Evolutionary conservation across 2,888 invertebrate species (phyloP).

Genomic region (Mesorhabditis spiculigera): DNA sequence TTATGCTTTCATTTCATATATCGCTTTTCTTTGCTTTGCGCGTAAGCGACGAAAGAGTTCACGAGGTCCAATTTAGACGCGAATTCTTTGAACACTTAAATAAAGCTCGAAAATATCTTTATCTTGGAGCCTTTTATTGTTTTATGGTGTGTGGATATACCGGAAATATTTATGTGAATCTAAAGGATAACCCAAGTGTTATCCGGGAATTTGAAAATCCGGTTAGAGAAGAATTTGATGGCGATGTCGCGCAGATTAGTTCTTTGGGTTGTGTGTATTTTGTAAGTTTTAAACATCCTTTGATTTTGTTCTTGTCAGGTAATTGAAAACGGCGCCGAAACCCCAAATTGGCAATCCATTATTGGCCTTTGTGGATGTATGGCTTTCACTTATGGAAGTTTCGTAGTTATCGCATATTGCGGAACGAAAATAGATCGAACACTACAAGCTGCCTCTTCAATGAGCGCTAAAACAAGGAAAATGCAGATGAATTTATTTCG

Average conservation of each 20-base stretch:
- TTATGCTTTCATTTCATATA: constrained; percentile 1
- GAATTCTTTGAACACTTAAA: background rate
- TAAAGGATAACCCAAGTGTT: background rate
- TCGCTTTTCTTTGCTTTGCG: background rate
- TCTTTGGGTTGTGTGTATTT: background rate
- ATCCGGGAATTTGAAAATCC: background rate
- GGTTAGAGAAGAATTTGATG: background rate
- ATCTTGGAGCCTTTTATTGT: background rate
- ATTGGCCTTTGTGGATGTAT: background rate
- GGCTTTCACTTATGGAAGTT: background rate
- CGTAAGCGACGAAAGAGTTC: background rate
- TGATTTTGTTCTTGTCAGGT: background rate
- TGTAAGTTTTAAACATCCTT: background rate
- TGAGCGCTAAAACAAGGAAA: constrained; percentile 1
- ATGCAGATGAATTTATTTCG: background rate
- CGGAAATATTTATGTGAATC: background rate
- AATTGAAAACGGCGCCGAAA: background rate
- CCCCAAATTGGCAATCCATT: background rate
- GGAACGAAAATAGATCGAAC: background rate
- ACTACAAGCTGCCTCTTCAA: background rate
- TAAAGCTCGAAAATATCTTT: too few relatives aligned
- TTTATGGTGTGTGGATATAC: constrained; percentile 1
- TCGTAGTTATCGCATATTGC: background rate
- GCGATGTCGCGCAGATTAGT: background rate
- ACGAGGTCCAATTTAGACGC: too few relatives aligned